Percentiles rank a stretch among this genome's conserved stretches.
Conservation (phyloP, 2,113 vertebrate species). For the Menura novaehollandiae region DNA sequence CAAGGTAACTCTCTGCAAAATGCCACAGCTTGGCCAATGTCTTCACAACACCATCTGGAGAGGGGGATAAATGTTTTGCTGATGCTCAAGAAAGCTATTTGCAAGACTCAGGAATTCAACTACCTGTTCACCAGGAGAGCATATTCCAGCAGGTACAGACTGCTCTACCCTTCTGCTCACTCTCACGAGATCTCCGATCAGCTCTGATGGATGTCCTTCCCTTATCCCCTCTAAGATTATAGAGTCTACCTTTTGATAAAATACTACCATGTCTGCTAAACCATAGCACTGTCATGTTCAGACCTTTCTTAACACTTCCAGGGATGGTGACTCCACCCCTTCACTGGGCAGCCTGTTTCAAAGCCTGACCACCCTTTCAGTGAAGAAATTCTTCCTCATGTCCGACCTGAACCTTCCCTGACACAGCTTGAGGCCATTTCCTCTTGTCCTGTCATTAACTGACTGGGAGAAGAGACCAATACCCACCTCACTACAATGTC, state of each 20-base stretch:
- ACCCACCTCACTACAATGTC: too few species aligned
- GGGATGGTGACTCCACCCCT: not conserved
- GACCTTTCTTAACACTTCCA: not conserved
- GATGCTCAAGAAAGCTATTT: not conserved
- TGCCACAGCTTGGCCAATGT: not conserved
- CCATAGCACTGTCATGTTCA: not conserved
- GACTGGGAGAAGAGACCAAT: not conserved
- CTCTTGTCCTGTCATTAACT: not conserved
- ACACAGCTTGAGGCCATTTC: not conserved
- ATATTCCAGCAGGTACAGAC: not conserved
- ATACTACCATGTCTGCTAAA: not conserved
- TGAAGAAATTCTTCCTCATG: not conserved
- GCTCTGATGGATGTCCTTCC: accelerated
- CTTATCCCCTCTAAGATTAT: not conserved
- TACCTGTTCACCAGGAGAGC: not conserved
- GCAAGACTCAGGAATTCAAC: not conserved
- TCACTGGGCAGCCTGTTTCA: not conserved
- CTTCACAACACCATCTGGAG: not conserved
- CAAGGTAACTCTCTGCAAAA: not conserved
- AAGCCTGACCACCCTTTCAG: not conserved
- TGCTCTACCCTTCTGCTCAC: not conserved
- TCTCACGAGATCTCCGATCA: not conserved
- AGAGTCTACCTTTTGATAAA: not conserved
- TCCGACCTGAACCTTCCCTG: not conserved
- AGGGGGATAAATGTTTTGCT: not conserved